These are phyloP conservation scores for Steinernema feltiae DNA, from an alignment of 1,140 invertebrate species.

Conservation along the genomic window DNA sequence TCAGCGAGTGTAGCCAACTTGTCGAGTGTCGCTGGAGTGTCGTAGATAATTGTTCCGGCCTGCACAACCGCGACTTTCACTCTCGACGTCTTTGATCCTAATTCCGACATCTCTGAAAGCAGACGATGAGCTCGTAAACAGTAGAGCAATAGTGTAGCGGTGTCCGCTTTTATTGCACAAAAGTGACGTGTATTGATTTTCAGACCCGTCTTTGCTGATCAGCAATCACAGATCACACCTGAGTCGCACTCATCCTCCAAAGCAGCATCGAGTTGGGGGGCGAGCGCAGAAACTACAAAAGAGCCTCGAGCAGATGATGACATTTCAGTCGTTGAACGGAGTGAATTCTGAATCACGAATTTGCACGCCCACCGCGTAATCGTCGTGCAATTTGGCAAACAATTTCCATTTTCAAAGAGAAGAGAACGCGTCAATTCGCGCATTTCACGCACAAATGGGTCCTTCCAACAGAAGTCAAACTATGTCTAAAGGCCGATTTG, in stretches of 20 bases:
- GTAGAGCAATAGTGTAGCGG: neutral
- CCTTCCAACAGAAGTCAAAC: no score
- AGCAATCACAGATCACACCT: neutral
- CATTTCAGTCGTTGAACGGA: no score
- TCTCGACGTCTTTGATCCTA: neutral
- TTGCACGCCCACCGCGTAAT: no score
- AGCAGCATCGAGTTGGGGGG: no score
- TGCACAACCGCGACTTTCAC: slow-evolving; percentile 46
- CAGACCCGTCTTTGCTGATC: neutral
- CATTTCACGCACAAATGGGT: no score
- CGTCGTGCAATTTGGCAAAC: no score
- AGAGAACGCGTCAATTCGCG: no score
- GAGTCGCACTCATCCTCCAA: neutral
- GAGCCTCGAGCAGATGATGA: neutral
- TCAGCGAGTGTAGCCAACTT: slow-evolving; percentile 38
- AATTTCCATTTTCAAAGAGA: no score
- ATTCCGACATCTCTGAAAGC: neutral
- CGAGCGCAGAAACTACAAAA: neutral
- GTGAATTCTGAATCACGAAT: no score
- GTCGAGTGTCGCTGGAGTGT: slow-evolving; percentile 38
- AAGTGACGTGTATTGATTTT: slow-evolving; percentile 12
- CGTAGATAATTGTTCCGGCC: slow-evolving; percentile 44
- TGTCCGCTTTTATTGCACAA: neutral
- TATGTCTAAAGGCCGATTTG: no score
- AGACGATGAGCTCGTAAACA: neutral